Evolutionary conservation across 2,888 invertebrate genomes (phyloP).

Genomic region (Drosophila yooni): DNA sequence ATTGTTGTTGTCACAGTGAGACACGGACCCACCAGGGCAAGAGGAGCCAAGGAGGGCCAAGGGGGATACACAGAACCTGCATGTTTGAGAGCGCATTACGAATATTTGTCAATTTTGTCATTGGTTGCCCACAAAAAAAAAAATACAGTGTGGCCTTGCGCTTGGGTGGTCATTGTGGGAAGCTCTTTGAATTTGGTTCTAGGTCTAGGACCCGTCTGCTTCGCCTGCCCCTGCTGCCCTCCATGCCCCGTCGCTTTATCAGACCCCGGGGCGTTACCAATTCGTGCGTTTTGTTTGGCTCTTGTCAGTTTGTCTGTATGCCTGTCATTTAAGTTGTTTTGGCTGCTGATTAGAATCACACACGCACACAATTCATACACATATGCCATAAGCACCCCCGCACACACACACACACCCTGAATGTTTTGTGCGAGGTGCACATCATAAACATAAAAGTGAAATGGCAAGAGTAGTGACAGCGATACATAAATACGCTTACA

Average conservation of each 20-base stretch:
- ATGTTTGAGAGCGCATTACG: slow-evolving; percentile 38
- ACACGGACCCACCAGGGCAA: neutral
- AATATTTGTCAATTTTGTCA: slow-evolving; percentile 70
- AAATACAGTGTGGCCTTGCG: slow-evolving; percentile 32
- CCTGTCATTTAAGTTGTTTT: slow-evolving; percentile 60
- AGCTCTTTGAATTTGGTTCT: slow-evolving; percentile 29
- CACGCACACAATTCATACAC: slow-evolving; percentile 45
- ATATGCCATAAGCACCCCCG: slow-evolving; percentile 13
- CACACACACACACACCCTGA: neutral
- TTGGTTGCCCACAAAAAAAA: slow-evolving; percentile 22
- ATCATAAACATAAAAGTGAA: slow-evolving; percentile 63
- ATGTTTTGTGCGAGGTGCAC: slow-evolving; percentile 47
- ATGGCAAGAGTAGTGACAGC: slow-evolving; percentile 57
- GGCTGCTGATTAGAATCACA: slow-evolving; percentile 74
- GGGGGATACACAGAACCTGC: slow-evolving; percentile 4
- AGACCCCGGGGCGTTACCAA: slow-evolving; percentile 45
- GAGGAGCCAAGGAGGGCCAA: neutral
- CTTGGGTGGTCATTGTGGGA: slow-evolving; percentile 14
- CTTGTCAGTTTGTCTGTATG: slow-evolving; percentile 32
- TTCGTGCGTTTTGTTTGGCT: slow-evolving; percentile 43
- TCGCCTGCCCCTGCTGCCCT: slow-evolving; percentile 15
- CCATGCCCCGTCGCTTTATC: neutral
- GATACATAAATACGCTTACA: slow-evolving; percentile 72
- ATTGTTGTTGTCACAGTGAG: slow-evolving; percentile 12
- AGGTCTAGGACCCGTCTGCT: slow-evolving; percentile 33